phyloP scores from a whole-genome alignment of 92 coral and sea anemone genomes.

The Actinernus sp. region DNA sequence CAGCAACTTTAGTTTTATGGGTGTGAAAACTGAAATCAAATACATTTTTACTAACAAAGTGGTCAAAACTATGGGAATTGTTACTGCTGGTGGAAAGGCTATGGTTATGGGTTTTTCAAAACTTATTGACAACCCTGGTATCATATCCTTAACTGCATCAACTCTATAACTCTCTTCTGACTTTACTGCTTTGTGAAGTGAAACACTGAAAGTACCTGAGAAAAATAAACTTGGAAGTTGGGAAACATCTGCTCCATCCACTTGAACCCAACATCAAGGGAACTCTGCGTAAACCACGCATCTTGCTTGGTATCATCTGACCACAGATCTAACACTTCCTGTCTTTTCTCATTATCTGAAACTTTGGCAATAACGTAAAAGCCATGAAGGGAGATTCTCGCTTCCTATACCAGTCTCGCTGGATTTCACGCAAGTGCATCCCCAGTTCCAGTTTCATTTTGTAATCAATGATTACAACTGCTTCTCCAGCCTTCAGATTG shows the following conservation, averaged over 20 bases:
- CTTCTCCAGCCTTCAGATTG: slow-evolving; percentile 34
- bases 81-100: no score
- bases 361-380: slow-evolving; percentile 33
- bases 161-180: no score
- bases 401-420: slow-evolving; percentile 64
- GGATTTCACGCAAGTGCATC: slow-evolving; percentile 34
- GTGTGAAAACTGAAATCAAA: no score
- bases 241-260: slow-evolving; percentile 29
- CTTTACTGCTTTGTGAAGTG: no score
- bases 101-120: no score
- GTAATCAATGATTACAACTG: slow-evolving; percentile 28
- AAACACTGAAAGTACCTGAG: slow-evolving; percentile 5
- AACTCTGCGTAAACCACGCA: slow-evolving; percentile 57
- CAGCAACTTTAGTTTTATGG: no score
- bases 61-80: no score
- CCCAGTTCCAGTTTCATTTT: slow-evolving; percentile 62
- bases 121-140: no score
- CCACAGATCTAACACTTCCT: slow-evolving; percentile 27
- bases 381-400: slow-evolving; percentile 52
- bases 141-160: no score
- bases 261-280: slow-evolving; percentile 16
- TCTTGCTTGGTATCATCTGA: slow-evolving; percentile 28
- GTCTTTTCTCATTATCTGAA: neutral
- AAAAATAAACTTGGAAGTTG: slow-evolving; percentile 8
- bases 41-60: no score